A percentile compares a stretch with the other conserved stretches of the same genome.
These are phyloP conservation scores for Macrotis lagotis DNA, from an alignment of 2,113 vertebrate genomes.

Conservation along the genomic window DNA sequence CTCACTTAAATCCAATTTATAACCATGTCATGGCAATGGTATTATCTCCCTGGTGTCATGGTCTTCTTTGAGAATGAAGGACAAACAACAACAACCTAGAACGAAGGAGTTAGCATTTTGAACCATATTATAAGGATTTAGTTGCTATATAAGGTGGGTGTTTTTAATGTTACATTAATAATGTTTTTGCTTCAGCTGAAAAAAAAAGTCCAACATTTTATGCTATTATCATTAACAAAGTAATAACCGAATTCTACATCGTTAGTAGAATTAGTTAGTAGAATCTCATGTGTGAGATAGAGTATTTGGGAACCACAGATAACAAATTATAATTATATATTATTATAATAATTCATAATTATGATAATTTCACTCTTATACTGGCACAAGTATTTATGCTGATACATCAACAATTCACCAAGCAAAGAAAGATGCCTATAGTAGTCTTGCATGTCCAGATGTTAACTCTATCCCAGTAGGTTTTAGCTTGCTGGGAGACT, in stretches of 20 bases:
- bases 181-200: background rate
- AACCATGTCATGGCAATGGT: too few relatives aligned
- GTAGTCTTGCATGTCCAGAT: background rate
- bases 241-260: background rate
- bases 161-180: background rate
- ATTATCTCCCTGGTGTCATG: too few relatives aligned
- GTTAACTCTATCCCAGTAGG: background rate
- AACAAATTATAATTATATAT: too few relatives aligned
- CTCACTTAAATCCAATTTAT: too few relatives aligned
- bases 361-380: background rate
- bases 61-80: too few relatives aligned
- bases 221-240: background rate
- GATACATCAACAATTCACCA: background rate
- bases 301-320: background rate
- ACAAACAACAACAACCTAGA: too few relatives aligned
- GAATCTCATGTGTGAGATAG: background rate
- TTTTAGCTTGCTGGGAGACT: background rate
- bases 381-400: background rate
- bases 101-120: background rate
- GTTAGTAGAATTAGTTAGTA: too few relatives aligned
- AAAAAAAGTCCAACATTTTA: background rate
- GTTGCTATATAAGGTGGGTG: background rate
- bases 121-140: background rate
- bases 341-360: background rate
- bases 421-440: background rate